Evolutionary conservation across 1,140 invertebrate genomes (phyloP).

Genomic region (Zophobas atratus): DNA sequence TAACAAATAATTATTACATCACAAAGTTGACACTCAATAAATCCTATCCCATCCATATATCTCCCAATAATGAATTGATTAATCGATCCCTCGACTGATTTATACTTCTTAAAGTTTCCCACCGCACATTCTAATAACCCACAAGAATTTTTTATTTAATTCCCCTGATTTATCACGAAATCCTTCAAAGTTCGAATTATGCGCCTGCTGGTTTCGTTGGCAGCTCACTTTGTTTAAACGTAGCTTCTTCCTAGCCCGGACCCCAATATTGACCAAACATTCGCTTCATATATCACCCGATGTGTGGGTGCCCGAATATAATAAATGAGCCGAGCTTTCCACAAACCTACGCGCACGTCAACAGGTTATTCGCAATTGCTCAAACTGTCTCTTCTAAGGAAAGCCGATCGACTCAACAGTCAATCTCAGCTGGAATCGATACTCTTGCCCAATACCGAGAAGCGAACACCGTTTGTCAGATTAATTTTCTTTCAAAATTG

Average conservation of each 20-base stretch:
- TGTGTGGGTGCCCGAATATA: background rate
- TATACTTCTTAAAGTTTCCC: too few species aligned
- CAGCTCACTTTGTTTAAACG: background rate
- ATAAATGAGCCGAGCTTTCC: background rate
- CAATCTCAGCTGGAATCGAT: constrained; percentile 13
- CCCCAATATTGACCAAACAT: constrained; percentile 2
- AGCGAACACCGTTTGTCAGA: constrained; percentile 10
- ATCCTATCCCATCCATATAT: too few species aligned
- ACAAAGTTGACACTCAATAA: too few species aligned
- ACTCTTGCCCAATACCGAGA: constrained; percentile 7
- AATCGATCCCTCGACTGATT: too few species aligned
- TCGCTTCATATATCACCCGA: constrained; percentile 7
- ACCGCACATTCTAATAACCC: too few species aligned
- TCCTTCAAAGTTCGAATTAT: background rate
- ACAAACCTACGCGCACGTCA: constrained; percentile 9
- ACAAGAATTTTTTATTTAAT: background rate
- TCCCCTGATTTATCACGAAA: constrained; percentile 1
- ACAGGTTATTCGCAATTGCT: constrained; percentile 10
- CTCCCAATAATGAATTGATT: too few species aligned
- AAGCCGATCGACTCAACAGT: background rate
- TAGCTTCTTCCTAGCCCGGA: background rate
- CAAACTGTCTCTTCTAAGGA: constrained; percentile 7
- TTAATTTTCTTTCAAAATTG: constrained; percentile 7
- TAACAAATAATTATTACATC: too few species aligned
- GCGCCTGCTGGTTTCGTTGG: background rate